phyloP scores from a whole-genome alignment of 2,113 vertebrate species.

The Callipepla squamata region DNA sequence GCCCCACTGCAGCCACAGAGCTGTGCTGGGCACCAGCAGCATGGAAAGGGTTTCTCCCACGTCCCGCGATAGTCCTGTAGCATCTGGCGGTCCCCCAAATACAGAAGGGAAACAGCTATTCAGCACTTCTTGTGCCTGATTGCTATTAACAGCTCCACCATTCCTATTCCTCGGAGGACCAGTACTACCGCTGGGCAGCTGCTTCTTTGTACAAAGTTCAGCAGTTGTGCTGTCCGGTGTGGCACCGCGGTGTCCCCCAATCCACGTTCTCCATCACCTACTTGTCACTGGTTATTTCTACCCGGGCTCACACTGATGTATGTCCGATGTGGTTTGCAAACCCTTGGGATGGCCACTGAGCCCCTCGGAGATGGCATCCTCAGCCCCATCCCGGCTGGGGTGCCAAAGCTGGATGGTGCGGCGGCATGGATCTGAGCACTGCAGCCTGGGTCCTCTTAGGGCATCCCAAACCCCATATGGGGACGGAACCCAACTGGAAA shows the following conservation, averaged over 20 bases:
- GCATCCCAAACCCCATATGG: not conserved
- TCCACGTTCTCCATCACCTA: rapidly evolving
- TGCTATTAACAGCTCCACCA: conserved; percentile 49
- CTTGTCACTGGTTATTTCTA: not conserved
- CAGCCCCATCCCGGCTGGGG: not conserved
- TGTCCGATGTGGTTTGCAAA: not conserved
- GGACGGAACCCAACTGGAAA: conserved; percentile 8
- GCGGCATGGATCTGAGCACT: not conserved
- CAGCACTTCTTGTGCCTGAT: conserved; percentile 69
- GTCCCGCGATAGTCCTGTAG: conserved; percentile 27
- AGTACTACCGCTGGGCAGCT: not conserved
- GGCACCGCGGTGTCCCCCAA: rapidly evolving
- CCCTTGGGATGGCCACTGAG: not conserved
- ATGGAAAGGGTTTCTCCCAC: conserved; percentile 32
- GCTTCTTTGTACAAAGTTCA: not conserved
- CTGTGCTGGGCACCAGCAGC: not conserved
- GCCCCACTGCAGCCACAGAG: rapidly evolving
- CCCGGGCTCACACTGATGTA: not conserved
- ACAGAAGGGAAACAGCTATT: conserved; percentile 68
- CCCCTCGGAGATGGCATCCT: not conserved
- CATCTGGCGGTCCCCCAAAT: conserved; percentile 67
- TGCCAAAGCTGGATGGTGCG: not conserved
- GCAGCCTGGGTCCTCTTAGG: not conserved
- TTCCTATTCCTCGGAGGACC: not conserved
- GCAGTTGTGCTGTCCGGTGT: not conserved